These are phyloP conservation scores for Cyrtonyx montezumae DNA, from an alignment of 2,113 vertebrate genomes.

Conservation along the genomic window DNA sequence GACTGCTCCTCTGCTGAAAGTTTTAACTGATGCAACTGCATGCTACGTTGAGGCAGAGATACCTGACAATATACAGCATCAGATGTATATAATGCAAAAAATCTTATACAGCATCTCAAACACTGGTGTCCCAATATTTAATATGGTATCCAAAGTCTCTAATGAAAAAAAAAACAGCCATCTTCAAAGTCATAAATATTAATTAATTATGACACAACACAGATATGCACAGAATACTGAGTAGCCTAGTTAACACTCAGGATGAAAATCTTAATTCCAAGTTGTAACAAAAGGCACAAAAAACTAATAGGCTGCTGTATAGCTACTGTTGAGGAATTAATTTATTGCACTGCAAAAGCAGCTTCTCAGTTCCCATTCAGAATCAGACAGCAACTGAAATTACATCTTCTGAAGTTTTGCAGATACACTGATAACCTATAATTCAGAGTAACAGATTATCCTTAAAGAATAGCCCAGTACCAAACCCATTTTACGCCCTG, in stretches of 20 bases:
- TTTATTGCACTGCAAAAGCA: not conserved
- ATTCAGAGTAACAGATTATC: not conserved
- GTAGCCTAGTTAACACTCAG: not conserved
- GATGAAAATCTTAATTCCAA: not conserved
- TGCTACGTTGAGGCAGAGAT: conserved; percentile 83
- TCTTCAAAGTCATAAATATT: not conserved
- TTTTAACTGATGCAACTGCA: conserved; percentile 82
- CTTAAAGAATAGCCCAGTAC: not conserved
- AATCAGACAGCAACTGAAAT: not conserved
- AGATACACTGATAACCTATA: not conserved
- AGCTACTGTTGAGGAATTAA: not conserved
- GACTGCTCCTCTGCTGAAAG: conserved; percentile 88
- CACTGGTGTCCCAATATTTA: not conserved
- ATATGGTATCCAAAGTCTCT: not conserved
- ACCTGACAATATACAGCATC: conserved; percentile 76
- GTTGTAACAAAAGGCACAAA: not conserved
- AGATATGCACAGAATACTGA: not conserved
- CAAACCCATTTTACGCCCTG: not conserved
- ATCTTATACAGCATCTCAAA: not conserved
- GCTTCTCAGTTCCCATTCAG: not conserved
- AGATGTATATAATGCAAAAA: not conserved
- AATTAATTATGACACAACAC: not conserved
- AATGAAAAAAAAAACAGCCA: not conserved
- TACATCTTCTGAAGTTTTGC: not conserved
- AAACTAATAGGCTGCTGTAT: not conserved